These are phyloP conservation scores for Montipora capitata DNA, from an alignment of 92 coral and sea anemone species.

Conservation along the genomic window DNA sequence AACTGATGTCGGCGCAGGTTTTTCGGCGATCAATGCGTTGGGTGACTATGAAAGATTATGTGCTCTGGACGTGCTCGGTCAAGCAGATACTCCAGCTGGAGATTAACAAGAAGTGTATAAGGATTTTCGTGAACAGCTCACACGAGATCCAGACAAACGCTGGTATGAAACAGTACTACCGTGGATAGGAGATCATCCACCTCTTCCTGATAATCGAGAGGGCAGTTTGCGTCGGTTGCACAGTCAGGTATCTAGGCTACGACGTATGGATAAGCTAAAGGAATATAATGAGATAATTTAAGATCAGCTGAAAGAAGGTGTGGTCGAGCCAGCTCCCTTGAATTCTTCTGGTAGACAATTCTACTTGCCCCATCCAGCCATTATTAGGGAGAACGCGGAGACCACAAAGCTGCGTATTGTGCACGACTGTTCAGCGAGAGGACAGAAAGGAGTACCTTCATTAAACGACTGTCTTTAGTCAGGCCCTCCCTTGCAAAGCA, in stretches of 20 bases:
- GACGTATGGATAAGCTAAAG: slow-evolving; percentile 22
- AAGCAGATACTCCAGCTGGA: slow-evolving; percentile 31
- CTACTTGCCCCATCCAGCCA: slow-evolving; percentile 57
- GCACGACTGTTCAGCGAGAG: slow-evolving; percentile 56
- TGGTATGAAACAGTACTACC: slow-evolving; percentile 60
- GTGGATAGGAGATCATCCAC: slow-evolving; percentile 50
- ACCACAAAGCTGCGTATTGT: slow-evolving; percentile 16
- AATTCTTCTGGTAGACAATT: slow-evolving; percentile 14
- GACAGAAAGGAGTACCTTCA: slow-evolving; percentile 17
- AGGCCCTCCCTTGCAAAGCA: slow-evolving; percentile 43
- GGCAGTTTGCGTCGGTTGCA: slow-evolving; percentile 50
- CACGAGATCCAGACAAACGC: slow-evolving; percentile 25
- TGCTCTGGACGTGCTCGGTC: slow-evolving; percentile 47
- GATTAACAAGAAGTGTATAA: slow-evolving; percentile 27
- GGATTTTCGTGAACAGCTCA: slow-evolving; percentile 55
- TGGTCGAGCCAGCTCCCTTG: slow-evolving; percentile 47
- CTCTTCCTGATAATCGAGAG: slow-evolving; percentile 11
- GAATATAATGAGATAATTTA: slow-evolving; percentile 46
- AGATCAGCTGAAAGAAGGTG: slow-evolving; percentile 49
- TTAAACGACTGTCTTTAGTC: slow-evolving; percentile 55
- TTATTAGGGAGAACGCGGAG: slow-evolving; percentile 36
- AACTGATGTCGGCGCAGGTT: slow-evolving; percentile 5
- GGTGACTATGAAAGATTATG: slow-evolving; percentile 6
- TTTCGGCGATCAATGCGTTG: slow-evolving; percentile 19
- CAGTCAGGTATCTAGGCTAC: slow-evolving; percentile 35